Percentiles rank a stretch among this genome's conserved stretches.
Conservation (phyloP, 1,140 invertebrate species). For the Watersipora subatra region DNA sequence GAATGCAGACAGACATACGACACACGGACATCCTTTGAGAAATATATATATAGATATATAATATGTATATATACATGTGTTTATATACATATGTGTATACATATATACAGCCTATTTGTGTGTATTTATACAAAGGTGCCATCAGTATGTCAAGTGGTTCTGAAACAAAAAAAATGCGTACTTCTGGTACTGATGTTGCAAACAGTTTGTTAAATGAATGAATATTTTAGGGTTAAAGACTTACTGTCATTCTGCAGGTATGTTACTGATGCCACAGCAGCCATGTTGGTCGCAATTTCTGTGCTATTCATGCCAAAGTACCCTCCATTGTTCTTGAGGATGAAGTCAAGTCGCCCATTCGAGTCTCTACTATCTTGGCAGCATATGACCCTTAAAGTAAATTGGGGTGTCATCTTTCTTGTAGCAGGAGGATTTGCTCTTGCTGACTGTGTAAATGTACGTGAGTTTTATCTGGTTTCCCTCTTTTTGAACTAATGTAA, state of each 20-base stretch:
- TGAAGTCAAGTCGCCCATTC: neutral
- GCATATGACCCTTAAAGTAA: constrained; percentile 42
- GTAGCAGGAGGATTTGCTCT: neutral
- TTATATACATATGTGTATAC: no score
- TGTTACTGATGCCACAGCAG: constrained; percentile 60
- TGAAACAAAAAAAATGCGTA: no score
- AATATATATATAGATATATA: no score
- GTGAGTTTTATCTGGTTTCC: neutral
- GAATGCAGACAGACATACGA: no score
- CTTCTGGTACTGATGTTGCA: no score
- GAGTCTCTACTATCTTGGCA: constrained; percentile 6
- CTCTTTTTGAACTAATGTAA: neutral
- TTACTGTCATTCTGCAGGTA: constrained; percentile 18
- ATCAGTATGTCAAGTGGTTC: no score
- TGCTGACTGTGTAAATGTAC: constrained; percentile 54
- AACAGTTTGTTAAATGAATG: no score
- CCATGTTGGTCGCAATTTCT: constrained; percentile 60
- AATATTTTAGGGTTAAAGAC: no score
- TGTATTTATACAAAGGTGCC: no score
- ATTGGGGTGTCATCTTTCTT: constrained; percentile 5
- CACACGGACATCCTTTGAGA: no score
- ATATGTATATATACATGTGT: no score
- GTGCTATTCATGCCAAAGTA: constrained; percentile 67
- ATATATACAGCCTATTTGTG: no score
- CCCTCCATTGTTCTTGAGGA: constrained; percentile 23